phyloP scores from a whole-genome alignment of 1,140 invertebrate genomes.

The Apis dorsata region DNA sequence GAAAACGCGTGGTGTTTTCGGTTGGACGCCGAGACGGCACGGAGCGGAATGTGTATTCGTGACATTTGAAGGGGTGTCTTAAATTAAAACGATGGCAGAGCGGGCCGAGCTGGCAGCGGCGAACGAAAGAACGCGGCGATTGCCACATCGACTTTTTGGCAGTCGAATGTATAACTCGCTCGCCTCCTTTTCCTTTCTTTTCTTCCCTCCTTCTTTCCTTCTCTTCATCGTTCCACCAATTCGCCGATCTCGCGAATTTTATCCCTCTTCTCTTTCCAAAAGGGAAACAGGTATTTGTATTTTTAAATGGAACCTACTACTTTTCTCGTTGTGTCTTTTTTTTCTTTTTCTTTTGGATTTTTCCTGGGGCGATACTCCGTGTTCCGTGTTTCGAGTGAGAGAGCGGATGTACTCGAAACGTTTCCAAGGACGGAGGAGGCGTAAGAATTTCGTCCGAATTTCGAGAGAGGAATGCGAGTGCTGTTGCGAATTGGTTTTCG shows the following conservation, averaged over 20 bases:
- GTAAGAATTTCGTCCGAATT: not conserved
- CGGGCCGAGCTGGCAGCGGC: constrained; percentile 65
- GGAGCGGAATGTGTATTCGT: constrained; percentile 75
- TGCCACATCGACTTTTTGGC: constrained; percentile 75
- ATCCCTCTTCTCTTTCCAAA: too few relatives aligned
- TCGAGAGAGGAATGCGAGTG: not conserved
- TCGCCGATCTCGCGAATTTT: too few relatives aligned
- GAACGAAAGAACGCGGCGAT: constrained; percentile 68
- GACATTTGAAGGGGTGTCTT: constrained; percentile 76
- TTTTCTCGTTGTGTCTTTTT: too few relatives aligned
- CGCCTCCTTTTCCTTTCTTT: constrained; percentile 5
- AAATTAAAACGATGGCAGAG: constrained; percentile 73
- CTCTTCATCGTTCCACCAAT: too few relatives aligned
- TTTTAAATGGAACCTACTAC: too few relatives aligned
- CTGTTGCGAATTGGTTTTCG: not conserved
- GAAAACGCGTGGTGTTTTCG: constrained; percentile 61
- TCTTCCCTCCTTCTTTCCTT: not conserved
- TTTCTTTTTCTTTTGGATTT: too few relatives aligned
- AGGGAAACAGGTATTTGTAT: too few relatives aligned
- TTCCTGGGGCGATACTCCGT: too few relatives aligned
- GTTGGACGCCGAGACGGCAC: constrained; percentile 61
- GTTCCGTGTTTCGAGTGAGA: not conserved
- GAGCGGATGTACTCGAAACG: too few relatives aligned
- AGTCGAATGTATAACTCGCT: constrained; percentile 22
- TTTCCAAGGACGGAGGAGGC: not conserved